These are phyloP conservation scores for Heterotilapia buettikoferi DNA, from an alignment of 2,113 vertebrate genomes.

Conservation along the genomic window DNA sequence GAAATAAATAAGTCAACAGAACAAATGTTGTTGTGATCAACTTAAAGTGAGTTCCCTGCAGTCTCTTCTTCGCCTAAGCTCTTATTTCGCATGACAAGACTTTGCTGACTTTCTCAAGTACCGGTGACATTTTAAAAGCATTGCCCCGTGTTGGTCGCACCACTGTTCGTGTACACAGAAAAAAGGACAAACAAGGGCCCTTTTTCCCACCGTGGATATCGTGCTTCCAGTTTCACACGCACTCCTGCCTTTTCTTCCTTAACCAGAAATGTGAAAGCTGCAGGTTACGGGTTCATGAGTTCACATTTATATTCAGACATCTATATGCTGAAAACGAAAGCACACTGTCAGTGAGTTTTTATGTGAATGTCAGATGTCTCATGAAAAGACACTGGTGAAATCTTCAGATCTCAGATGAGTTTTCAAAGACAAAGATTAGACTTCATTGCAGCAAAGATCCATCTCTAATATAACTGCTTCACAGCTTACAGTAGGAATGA, in stretches of 20 bases:
- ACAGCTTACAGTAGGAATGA: not conserved
- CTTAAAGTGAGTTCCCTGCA: constrained; percentile 36
- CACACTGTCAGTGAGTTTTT: not conserved
- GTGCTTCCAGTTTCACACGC: not conserved
- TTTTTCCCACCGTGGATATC: not conserved
- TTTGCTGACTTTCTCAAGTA: constrained; percentile 48
- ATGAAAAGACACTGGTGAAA: not conserved
- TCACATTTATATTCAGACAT: not conserved
- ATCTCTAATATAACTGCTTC: not conserved
- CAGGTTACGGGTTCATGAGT: not conserved
- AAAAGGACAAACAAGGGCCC: not conserved
- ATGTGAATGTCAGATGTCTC: not conserved
- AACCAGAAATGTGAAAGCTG: not conserved
- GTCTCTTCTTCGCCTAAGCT: constrained; percentile 34
- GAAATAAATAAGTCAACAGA: constrained; percentile 66
- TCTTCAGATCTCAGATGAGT: not conserved
- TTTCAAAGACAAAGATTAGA: not conserved
- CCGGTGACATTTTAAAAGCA: constrained; percentile 61
- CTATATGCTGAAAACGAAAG: not conserved
- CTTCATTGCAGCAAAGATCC: not conserved
- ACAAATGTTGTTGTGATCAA: constrained; percentile 66
- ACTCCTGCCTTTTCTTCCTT: not conserved
- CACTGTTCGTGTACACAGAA: not conserved
- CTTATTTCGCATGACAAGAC: constrained; percentile 68
- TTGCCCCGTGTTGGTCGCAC: not conserved